Conservation (phyloP, 2,888 invertebrate genomes). For the Baccha elongata region DNA sequence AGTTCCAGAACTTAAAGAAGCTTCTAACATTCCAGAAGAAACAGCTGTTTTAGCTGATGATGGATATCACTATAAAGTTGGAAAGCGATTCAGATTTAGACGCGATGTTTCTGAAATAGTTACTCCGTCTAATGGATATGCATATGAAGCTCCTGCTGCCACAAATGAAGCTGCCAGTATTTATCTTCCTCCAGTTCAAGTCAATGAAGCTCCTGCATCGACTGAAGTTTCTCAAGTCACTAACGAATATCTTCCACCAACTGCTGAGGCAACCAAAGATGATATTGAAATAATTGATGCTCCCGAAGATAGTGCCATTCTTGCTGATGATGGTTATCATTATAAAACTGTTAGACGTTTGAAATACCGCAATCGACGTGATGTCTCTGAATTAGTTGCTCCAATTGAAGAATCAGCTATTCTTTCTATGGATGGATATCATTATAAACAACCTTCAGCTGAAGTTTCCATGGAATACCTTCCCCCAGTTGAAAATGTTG, state of each 20-base stretch:
- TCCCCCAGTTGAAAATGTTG: conserved; percentile 51
- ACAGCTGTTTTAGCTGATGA: conserved; percentile 70
- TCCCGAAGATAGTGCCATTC: conserved; percentile 74
- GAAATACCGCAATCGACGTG: conserved; percentile 50
- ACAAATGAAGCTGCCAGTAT: conserved; percentile 62
- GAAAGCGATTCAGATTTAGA: conserved; percentile 68
- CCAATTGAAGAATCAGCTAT: conserved; percentile 38
- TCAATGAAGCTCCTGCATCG: conserved; percentile 35
- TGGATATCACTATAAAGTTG: conserved; percentile 63
- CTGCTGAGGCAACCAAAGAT: conserved; percentile 19
- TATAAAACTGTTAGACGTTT: conserved; percentile 47
- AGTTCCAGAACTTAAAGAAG: conserved; percentile 29
- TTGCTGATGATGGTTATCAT: conserved; percentile 55
- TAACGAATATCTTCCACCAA: conserved; percentile 74
- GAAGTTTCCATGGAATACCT: conserved; percentile 69
- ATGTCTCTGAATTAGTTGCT: conserved; percentile 36
- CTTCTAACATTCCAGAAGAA: conserved; percentile 72
- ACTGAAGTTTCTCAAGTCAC: conserved; percentile 73
- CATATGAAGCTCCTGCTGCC: conserved; percentile 75
- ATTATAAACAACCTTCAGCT: conserved; percentile 76
- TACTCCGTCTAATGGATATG: conserved; percentile 48
- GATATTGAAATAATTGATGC: conserved; percentile 55
- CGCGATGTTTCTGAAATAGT: conserved; percentile 76
- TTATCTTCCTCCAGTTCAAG: conserved; percentile 39
- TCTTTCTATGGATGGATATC: conserved; percentile 77